Evolutionary conservation across 2,797 vertebrate genomes (phyloP).

Genomic region (Thalassophryne amazonica): DNA sequence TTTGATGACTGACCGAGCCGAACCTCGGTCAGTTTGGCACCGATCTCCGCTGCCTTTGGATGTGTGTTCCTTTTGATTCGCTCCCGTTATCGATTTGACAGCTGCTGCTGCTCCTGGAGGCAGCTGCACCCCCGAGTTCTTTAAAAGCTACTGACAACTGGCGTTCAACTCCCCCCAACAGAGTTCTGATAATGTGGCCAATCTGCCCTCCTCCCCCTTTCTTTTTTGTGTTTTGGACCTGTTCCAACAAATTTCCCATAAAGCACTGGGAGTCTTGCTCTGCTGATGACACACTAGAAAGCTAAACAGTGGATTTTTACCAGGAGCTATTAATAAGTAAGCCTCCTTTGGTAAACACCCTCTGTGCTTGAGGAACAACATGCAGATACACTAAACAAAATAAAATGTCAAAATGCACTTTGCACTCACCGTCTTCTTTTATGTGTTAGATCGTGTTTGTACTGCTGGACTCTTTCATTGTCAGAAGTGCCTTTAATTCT

Average conservation of each 20-base stretch:
- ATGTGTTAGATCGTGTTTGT: too few relatives aligned
- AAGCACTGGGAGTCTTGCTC: constrained; percentile 10
- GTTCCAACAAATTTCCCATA: constrained; percentile 49
- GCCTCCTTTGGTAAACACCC: not conserved
- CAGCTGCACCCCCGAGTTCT: constrained; percentile 64
- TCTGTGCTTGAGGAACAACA: too few relatives aligned
- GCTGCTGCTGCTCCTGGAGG: constrained; percentile 62
- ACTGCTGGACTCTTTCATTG: too few relatives aligned
- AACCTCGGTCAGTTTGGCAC: constrained; percentile 9
- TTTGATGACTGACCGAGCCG: constrained; percentile 30
- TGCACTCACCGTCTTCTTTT: too few relatives aligned
- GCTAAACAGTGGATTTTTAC: constrained; percentile 14
- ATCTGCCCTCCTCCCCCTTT: constrained; percentile 48
- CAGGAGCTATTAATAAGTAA: not conserved
- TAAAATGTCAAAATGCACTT: too few relatives aligned
- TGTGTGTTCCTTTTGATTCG: not conserved
- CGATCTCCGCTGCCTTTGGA: not conserved
- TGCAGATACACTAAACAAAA: too few relatives aligned
- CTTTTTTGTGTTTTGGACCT: constrained; percentile 16
- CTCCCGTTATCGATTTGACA: constrained; percentile 50
- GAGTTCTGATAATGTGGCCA: constrained; percentile 56
- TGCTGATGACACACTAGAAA: constrained; percentile 11
- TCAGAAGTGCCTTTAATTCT: too few relatives aligned
- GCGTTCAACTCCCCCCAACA: constrained; percentile 60
- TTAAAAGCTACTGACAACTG: constrained; percentile 61